Conservation (phyloP, 2,797 vertebrate species). For the Crenichthys baileyi region DNA sequence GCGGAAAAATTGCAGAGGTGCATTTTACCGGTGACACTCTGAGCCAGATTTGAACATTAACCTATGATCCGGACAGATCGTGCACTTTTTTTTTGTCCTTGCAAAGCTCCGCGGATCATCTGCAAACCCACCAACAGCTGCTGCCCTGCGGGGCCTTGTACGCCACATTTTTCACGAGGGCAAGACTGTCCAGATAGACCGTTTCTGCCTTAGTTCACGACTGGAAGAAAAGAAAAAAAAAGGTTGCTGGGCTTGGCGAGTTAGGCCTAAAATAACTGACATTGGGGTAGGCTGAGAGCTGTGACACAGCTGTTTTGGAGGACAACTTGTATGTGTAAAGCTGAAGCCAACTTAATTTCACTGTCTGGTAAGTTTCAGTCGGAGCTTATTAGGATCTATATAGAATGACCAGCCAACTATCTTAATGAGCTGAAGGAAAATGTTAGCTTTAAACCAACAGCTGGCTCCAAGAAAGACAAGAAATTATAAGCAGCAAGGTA, state of each 20-base stretch:
- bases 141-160: conserved; percentile 60
- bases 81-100: conserved; percentile 50
- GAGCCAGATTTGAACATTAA: conserved; percentile 70
- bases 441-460: conserved; percentile 34
- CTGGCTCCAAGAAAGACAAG: conserved; percentile 16
- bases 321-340: conserved; percentile 63
- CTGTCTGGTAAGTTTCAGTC: conserved; percentile 72
- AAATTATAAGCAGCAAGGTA: conserved; percentile 19
- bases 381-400: conserved; percentile 65
- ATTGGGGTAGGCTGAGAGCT: conserved; percentile 61
- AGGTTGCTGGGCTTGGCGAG: conserved; percentile 73
- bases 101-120: conserved; percentile 41
- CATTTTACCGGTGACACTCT: conserved; percentile 43
- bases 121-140: conserved; percentile 69
- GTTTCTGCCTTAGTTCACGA: conserved; percentile 71
- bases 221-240: conserved; percentile 25
- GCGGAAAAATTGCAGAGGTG: conserved; percentile 45
- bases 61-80: conserved; percentile 62
- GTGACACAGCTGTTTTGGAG: conserved; percentile 79
- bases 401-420: conserved; percentile 51
- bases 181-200: conserved; percentile 51
- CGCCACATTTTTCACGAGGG: conserved; percentile 68
- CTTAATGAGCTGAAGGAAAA: conserved; percentile 57
- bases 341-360: conserved; percentile 71
- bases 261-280: conserved; percentile 74